These are phyloP conservation scores for Recurvirostra avosetta DNA, from an alignment of 2,113 vertebrate genomes.

Conservation along the genomic window DNA sequence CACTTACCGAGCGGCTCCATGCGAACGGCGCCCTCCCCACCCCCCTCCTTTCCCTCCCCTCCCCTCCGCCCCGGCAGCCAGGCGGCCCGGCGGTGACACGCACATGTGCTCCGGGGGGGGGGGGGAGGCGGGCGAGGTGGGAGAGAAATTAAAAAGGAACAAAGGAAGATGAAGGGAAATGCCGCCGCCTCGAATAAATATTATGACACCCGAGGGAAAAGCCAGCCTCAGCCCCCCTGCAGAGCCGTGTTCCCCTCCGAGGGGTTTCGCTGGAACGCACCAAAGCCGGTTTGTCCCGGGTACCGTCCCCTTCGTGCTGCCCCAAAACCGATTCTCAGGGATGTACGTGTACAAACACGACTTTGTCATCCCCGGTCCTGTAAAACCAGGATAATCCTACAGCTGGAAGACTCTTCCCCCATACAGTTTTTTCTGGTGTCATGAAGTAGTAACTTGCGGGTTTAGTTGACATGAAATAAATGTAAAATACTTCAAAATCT, in stretches of 20 bases:
- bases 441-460: background rate
- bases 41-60: too few species aligned
- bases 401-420: background rate
- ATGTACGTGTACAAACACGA: rapidly evolving
- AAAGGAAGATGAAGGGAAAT: background rate
- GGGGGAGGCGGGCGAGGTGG: background rate
- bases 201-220: background rate
- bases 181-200: background rate
- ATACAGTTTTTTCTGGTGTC: background rate
- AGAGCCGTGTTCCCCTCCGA: too few species aligned
- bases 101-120: slow-evolving; percentile 53
- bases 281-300: background rate
- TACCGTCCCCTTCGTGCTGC: background rate
- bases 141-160: slow-evolving; percentile 12
- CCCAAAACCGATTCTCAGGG: background rate
- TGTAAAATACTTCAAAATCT: background rate
- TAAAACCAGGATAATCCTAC: background rate
- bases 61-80: slow-evolving; percentile 2
- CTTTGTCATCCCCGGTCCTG: background rate
- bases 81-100: slow-evolving; percentile 31
- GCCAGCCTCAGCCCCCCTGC: too few species aligned
- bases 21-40: slow-evolving; percentile 42
- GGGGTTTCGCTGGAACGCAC: too few species aligned
- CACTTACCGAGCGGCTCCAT: background rate
- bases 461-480: background rate